Percentiles rank a stretch among this genome's conserved stretches.
Conservation (phyloP, 2,888 invertebrate genomes). For the Muschampia plurimacula region DNA sequence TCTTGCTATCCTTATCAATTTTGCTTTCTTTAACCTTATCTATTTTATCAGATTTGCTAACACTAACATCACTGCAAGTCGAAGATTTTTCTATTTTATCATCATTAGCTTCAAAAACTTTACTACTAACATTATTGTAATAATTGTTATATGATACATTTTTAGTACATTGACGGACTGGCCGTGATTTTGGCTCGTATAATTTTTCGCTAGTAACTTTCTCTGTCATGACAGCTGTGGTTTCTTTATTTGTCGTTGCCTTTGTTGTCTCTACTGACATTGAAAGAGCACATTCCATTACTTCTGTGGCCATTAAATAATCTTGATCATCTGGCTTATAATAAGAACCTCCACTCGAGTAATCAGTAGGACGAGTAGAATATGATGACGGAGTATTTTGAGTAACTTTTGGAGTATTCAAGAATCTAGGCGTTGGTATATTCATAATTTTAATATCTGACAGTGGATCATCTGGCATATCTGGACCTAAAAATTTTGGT, state of each 20-base stretch:
- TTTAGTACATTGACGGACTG: constrained; percentile 75
- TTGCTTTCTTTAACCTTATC: constrained; percentile 44
- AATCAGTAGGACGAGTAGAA: constrained; percentile 83
- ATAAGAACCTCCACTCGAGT: constrained; percentile 87
- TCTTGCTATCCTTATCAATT: constrained; percentile 49
- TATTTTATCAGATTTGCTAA: constrained; percentile 51
- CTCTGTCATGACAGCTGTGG: constrained; percentile 43
- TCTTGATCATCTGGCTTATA: constrained; percentile 88
- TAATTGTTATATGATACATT: constrained; percentile 75
- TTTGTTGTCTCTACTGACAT: constrained; percentile 33
- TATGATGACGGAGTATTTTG: constrained; percentile 75
- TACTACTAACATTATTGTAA: constrained; percentile 49
- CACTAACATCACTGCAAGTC: constrained; percentile 57
- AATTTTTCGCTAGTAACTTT: constrained; percentile 47
- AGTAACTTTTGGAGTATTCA: constrained; percentile 70
- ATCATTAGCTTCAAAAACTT: constrained; percentile 53
- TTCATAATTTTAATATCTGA: constrained; percentile 86
- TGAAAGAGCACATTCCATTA: constrained; percentile 57
- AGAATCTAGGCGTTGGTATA: constrained; percentile 85
- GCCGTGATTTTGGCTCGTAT: constrained; percentile 56
- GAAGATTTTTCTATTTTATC: constrained; percentile 55
- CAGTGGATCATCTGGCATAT: constrained; percentile 73
- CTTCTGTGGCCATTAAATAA: constrained; percentile 64
- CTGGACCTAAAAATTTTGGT: constrained; percentile 81
- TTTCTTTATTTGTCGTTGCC: constrained; percentile 51